Conservation (phyloP, 1,140 invertebrate species). For the Scylla paramamosain region DNA sequence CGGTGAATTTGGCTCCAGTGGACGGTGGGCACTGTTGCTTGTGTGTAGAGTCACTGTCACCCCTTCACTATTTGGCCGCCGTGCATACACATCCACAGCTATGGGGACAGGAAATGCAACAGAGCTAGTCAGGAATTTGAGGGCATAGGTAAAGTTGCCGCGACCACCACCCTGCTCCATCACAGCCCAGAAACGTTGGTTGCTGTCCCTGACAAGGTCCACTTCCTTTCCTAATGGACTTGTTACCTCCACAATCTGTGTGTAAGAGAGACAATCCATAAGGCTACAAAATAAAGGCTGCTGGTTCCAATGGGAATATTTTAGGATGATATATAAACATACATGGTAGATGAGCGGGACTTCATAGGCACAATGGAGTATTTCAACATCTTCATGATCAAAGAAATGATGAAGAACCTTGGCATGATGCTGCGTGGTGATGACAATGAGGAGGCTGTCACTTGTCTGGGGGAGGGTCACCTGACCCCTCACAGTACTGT, state of each 20-base stretch:
- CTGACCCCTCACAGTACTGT: conserved; percentile 48
- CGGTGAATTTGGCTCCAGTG: conserved; percentile 58
- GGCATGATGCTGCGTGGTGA: conserved; percentile 65
- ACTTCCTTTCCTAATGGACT: conserved; percentile 43
- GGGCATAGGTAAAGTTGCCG: conserved; percentile 51
- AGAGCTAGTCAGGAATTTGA: conserved; percentile 74
- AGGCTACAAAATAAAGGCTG: not conserved
- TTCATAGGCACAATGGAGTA: no score
- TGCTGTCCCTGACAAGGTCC: conserved; percentile 73
- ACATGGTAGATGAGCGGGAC: no score
- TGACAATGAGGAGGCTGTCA: conserved; percentile 43
- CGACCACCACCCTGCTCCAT: conserved; percentile 38
- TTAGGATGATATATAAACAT: no score
- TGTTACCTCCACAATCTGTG: conserved; percentile 72
- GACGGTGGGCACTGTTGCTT: conserved; percentile 52
- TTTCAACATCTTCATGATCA: no score
- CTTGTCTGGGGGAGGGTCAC: conserved; percentile 21
- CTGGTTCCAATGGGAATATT: no score
- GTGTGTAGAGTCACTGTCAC: conserved; percentile 66
- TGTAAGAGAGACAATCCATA: not conserved
- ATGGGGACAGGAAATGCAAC: conserved; percentile 65
- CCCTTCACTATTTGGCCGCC: conserved; percentile 38
- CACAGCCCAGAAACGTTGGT: conserved; percentile 73
- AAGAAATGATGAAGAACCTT: conserved; percentile 40
- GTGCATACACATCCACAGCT: conserved; percentile 70